phyloP scores from a whole-genome alignment of 2,113 vertebrate species.

The Ptyas mucosa region DNA sequence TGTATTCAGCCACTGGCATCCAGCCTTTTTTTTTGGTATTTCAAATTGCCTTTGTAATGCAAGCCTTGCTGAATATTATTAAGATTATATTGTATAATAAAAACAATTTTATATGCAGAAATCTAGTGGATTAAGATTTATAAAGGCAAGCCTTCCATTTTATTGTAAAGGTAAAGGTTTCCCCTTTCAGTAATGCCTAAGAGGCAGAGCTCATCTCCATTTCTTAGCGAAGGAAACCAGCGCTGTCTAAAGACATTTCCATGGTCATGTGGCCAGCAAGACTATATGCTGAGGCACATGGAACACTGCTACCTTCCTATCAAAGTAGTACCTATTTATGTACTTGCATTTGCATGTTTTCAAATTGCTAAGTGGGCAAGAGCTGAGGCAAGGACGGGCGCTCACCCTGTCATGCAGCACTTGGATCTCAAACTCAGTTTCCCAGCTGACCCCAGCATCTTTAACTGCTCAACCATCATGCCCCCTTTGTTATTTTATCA shows the following conservation, averaged over 20 bases:
- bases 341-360: not conserved
- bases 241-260: not conserved
- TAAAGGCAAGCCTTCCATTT: not conserved
- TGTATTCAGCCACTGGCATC: fast-evolving
- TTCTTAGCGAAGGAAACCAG: not conserved
- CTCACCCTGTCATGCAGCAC: not conserved
- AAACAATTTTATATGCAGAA: not conserved
- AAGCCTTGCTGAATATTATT: fast-evolving
- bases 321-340: not conserved
- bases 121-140: not conserved
- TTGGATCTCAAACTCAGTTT: not conserved
- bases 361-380: not conserved
- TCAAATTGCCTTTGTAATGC: not conserved
- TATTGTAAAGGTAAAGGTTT: not conserved
- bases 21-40: not conserved
- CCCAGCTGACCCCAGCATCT: not conserved
- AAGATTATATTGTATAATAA: fast-evolving
- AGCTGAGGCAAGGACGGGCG: not conserved
- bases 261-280: not conserved
- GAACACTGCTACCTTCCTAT: not conserved
- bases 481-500: not conserved
- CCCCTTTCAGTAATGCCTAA: not conserved
- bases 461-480: not conserved
- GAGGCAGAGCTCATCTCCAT: not conserved
- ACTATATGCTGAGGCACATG: not conserved